Conservation (phyloP, 2,113 vertebrate species). For the Bagarius yarrelli region DNA sequence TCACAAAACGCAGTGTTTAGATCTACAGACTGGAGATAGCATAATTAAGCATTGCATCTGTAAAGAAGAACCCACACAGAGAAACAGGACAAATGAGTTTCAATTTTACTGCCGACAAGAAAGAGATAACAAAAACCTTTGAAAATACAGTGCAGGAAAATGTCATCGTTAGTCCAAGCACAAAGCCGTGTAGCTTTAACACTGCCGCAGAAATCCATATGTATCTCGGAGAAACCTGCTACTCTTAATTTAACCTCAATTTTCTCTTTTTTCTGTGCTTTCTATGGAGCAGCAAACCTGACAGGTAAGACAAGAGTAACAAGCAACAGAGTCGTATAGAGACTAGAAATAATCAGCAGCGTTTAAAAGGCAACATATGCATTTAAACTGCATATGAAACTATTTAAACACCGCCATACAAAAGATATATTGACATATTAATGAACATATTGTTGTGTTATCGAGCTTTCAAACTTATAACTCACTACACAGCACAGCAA, state of each 20-base stretch:
- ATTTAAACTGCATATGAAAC: too few relatives aligned
- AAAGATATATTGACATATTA: too few relatives aligned
- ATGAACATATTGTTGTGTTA: not conserved
- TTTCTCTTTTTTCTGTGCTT: conserved; percentile 35
- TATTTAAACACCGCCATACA: not conserved
- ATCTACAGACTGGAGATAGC: conserved; percentile 49
- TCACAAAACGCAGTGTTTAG: conserved; percentile 54
- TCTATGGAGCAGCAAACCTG: conserved; percentile 97
- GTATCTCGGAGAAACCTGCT: conserved; percentile 18
- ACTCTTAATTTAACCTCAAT: conserved; percentile 33
- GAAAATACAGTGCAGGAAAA: conserved; percentile 6
- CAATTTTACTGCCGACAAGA: not conserved
- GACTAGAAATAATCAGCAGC: not conserved
- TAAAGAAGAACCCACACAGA: conserved; percentile 34
- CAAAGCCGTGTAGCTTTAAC: not conserved
- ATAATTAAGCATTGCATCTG: conserved; percentile 62
- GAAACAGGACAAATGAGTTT: not conserved
- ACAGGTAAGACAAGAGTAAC: conserved; percentile 89
- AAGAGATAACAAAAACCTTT: not conserved
- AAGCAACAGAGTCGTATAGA: not conserved
- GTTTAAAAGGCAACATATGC: not conserved
- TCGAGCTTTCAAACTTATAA: not conserved
- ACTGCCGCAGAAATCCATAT: not conserved
- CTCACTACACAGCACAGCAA: not conserved
- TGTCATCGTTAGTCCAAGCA: not conserved